Evolutionary conservation across 2,888 invertebrate species (phyloP).

Genomic region (Crioceris asparagi): DNA sequence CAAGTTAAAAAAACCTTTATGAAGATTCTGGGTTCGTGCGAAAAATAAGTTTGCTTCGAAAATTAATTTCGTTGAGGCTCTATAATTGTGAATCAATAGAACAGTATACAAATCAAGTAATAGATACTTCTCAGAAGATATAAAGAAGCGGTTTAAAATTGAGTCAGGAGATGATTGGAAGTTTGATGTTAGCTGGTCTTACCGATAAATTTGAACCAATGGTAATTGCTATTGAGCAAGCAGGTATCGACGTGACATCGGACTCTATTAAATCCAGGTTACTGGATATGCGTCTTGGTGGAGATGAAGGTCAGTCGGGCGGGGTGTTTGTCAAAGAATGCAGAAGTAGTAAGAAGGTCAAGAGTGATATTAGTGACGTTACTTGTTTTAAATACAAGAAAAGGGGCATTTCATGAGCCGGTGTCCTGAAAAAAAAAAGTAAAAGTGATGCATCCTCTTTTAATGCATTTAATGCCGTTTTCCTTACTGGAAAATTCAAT

Average conservation of each 20-base stretch:
- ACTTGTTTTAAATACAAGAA: constrained; percentile 15
- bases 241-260: constrained; percentile 17
- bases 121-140: constrained; percentile 18
- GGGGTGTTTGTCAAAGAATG: constrained; percentile 1
- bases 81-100: constrained; percentile 21
- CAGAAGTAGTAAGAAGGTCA: background rate
- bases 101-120: constrained; percentile 20
- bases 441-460: too few relatives aligned
- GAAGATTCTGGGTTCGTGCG: constrained; percentile 16
- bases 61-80: constrained; percentile 16
- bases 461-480: constrained; percentile 20
- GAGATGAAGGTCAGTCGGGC: background rate
- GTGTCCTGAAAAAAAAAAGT: too few relatives aligned
- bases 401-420: constrained; percentile 20
- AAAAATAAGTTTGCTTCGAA: constrained; percentile 15
- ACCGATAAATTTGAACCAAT: constrained; percentile 19
- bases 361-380: constrained; percentile 15
- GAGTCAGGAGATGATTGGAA: constrained; percentile 16
- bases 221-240: constrained; percentile 23
- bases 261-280: constrained; percentile 24
- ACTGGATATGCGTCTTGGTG: constrained; percentile 15
- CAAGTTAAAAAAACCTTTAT: constrained; percentile 13
- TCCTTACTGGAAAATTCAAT: constrained; percentile 13
- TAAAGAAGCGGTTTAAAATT: constrained; percentile 18
- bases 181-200: constrained; percentile 19